These are phyloP conservation scores for Paratrypauchen microcephalus DNA, from an alignment of 2,797 vertebrate species.

Conservation along the genomic window DNA sequence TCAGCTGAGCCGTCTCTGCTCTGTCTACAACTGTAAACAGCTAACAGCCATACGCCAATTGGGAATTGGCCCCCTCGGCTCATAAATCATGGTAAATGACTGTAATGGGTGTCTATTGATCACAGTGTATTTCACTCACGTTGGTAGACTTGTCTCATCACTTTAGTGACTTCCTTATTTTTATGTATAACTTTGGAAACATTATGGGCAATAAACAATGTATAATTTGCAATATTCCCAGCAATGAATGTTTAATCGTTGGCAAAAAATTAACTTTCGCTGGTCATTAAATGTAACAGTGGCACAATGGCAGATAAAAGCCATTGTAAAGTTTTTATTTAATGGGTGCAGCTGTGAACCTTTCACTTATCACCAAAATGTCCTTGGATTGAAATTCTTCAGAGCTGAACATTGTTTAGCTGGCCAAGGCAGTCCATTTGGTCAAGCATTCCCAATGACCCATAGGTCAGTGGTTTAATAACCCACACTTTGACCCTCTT, in stretches of 20 bases:
- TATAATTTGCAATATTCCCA: neutral
- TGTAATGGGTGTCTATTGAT: neutral
- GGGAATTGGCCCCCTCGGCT: conserved; percentile 36
- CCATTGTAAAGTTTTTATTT: neutral
- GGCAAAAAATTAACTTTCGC: neutral
- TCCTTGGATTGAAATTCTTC: neutral
- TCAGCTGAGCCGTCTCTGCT: conserved; percentile 62
- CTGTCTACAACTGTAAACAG: conserved; percentile 40
- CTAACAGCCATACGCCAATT: conserved; percentile 30
- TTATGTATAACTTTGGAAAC: conserved; percentile 20
- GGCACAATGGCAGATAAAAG: neutral
- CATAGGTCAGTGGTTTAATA: neutral
- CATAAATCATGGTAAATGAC: conserved; percentile 20
- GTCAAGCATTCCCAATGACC: neutral
- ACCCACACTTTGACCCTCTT: no score
- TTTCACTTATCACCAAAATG: neutral
- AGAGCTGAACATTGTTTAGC: neutral
- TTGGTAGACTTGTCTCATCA: neutral
- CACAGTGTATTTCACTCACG: neutral
- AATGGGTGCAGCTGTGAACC: neutral
- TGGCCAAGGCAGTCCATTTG: neutral
- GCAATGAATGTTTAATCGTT: neutral
- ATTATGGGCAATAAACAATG: neutral
- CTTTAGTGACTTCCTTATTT: neutral
- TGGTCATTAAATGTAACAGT: no score